These are phyloP conservation scores for Musca vetustissima DNA, from an alignment of 1,140 invertebrate species.

Conservation along the genomic window DNA sequence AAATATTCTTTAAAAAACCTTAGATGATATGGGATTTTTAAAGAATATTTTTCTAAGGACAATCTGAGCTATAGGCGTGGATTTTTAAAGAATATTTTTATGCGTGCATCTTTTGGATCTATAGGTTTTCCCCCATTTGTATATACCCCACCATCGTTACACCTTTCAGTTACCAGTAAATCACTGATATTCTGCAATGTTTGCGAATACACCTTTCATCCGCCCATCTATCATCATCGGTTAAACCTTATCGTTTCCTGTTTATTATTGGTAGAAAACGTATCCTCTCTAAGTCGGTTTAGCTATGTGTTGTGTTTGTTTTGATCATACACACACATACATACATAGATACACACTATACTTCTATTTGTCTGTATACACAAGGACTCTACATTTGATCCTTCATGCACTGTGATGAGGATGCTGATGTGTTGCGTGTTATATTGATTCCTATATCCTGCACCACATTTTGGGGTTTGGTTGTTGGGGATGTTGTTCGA, in stretches of 20 bases:
- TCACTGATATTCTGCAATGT: not conserved
- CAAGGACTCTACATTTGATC: not conserved
- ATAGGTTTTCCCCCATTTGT: too few species aligned
- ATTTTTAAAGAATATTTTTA: too few species aligned
- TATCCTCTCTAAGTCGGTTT: constrained; percentile 28
- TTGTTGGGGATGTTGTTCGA: too few species aligned
- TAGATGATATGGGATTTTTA: too few species aligned
- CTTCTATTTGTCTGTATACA: too few species aligned
- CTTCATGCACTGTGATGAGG: not conserved
- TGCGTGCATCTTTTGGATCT: too few species aligned
- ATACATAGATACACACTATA: not conserved
- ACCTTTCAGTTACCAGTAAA: not conserved
- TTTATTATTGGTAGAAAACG: constrained; percentile 29
- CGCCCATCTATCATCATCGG: not conserved
- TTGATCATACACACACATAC: not conserved
- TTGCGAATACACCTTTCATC: not conserved
- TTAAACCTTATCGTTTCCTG: constrained; percentile 28
- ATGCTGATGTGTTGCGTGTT: constrained; percentile 12
- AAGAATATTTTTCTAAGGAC: too few species aligned
- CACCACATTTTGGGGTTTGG: not conserved
- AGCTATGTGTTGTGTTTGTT: constrained; percentile 15
- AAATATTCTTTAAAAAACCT: too few species aligned
- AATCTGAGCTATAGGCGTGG: too few species aligned
- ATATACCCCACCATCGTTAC: too few species aligned
- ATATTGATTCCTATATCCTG: constrained; percentile 14